Conservation (phyloP, 2,113 vertebrate species). For the Sorex araneus region DNA sequence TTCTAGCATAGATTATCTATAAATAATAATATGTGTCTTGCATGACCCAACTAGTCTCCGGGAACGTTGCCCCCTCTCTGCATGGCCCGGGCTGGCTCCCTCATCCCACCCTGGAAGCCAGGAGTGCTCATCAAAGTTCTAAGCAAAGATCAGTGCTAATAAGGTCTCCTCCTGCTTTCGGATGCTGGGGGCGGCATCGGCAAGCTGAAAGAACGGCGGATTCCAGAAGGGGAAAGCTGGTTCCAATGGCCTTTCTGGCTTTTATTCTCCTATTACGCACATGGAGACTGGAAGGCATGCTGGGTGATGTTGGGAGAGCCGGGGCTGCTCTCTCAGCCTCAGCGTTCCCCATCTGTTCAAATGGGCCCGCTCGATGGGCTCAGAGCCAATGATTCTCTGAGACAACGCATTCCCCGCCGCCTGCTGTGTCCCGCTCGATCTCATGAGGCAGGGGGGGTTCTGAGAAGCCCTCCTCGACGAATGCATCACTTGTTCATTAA, state of each 20-base stretch:
- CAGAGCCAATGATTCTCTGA: background rate
- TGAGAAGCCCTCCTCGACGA: slow-evolving; percentile 71
- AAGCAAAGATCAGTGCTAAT: background rate
- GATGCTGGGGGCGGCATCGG: background rate
- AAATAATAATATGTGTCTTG: background rate
- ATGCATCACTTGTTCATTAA: slow-evolving; percentile 80
- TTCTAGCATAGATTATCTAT: too few species aligned
- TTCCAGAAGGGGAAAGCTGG: background rate
- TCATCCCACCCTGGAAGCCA: rapidly evolving
- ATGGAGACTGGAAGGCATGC: background rate
- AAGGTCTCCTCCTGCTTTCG: background rate
- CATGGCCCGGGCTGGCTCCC: background rate
- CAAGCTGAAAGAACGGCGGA: background rate
- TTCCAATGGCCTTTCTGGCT: background rate
- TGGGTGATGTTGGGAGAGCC: background rate
- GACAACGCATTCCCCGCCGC: background rate
- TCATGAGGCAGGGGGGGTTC: slow-evolving; percentile 33
- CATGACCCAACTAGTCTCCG: rapidly evolving
- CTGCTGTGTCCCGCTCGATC: slow-evolving; percentile 25
- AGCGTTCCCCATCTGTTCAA: slow-evolving; percentile 34
- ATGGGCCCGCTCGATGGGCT: background rate
- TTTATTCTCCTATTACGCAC: slow-evolving; percentile 1
- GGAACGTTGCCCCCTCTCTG: rapidly evolving
- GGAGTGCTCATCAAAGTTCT: background rate
- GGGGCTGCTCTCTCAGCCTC: slow-evolving; percentile 18